phyloP scores from a whole-genome alignment of 2,797 vertebrate species.

The Leptatherina wallacei region DNA sequence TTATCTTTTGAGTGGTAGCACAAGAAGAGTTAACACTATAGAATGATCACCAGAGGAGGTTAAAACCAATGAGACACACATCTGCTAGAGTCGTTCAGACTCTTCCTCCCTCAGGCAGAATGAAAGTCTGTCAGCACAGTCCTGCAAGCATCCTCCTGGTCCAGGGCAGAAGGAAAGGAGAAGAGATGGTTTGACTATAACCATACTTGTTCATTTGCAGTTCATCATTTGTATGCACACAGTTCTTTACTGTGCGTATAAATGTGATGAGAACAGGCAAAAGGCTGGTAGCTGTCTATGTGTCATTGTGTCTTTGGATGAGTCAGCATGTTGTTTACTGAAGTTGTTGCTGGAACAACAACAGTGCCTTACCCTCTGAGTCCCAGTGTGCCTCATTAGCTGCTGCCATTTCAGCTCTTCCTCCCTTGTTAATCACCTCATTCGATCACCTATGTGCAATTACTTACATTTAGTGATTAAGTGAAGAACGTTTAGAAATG shows the following conservation, averaged over 20 bases:
- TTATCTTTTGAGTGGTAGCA: not conserved
- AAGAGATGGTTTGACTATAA: constrained; percentile 27
- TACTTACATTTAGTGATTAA: constrained; percentile 69
- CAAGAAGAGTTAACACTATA: constrained; percentile 41
- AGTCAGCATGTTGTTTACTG: constrained; percentile 81
- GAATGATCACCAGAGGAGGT: constrained; percentile 34
- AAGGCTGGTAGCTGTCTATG: constrained; percentile 28
- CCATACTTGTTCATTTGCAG: constrained; percentile 10
- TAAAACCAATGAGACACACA: constrained; percentile 48
- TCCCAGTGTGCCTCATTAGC: constrained; percentile 87
- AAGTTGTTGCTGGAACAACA: constrained; percentile 66
- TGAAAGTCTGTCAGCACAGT: constrained; percentile 52
- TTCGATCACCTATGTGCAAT: constrained; percentile 75
- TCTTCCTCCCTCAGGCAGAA: constrained; percentile 43
- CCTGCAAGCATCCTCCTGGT: constrained; percentile 16
- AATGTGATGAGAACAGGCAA: constrained; percentile 38
- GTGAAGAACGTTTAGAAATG: constrained; percentile 57
- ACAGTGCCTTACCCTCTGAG: constrained; percentile 73
- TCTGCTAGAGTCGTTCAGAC: constrained; percentile 62
- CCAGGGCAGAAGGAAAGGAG: constrained; percentile 40
- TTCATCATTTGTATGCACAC: constrained; percentile 10
- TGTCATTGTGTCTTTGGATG: constrained; percentile 58
- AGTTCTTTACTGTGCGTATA: constrained; percentile 9
- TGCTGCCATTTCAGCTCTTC: constrained; percentile 79
- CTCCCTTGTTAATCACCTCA: constrained; percentile 83